Conservation (phyloP, 2,113 vertebrate genomes). For the Parus major region DNA sequence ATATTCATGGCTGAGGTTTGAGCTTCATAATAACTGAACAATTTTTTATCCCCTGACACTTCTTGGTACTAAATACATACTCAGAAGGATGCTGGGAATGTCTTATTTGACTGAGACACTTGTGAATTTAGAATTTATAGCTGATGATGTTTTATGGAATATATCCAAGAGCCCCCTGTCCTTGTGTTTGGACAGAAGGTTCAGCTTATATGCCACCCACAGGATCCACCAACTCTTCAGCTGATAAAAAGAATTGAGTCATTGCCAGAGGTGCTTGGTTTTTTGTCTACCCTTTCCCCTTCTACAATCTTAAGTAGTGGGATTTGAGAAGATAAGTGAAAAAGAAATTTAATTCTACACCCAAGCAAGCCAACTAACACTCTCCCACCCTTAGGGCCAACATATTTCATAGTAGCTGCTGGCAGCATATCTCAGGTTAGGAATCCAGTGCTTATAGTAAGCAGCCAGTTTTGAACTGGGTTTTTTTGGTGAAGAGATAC, state of each 20-base stretch:
- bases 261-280: neutral
- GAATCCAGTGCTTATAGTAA: neutral
- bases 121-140: neutral
- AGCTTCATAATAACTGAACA: neutral
- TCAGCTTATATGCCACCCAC: neutral
- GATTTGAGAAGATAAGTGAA: neutral
- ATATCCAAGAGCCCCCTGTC: neutral
- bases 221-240: neutral
- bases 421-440: neutral
- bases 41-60: neutral
- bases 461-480: neutral
- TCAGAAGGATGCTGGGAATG: neutral
- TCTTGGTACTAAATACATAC: neutral
- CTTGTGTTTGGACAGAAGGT: neutral
- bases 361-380: neutral
- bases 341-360: neutral
- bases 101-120: neutral
- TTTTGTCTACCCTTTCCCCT: neutral
- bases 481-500: neutral
- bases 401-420: neutral
- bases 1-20: neutral
- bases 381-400: neutral
- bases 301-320: neutral
- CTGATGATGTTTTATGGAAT: neutral
- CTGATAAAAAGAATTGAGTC: neutral